Evolutionary conservation across 2,113 vertebrate species (phyloP).

Genomic region (Oreochromis spilurus): DNA sequence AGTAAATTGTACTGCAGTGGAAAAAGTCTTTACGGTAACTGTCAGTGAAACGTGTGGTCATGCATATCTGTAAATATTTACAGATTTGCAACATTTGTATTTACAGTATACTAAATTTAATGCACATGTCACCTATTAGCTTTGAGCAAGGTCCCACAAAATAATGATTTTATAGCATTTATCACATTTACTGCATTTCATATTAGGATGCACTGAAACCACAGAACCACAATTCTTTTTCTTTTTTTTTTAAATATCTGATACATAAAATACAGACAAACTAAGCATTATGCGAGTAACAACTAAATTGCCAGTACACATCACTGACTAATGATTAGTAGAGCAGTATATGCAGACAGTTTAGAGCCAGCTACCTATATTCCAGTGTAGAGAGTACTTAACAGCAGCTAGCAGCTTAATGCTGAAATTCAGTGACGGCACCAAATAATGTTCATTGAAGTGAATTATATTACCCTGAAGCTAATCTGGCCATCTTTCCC

Average conservation of each 20-base stretch:
- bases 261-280: background rate
- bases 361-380: background rate
- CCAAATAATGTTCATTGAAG: background rate
- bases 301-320: background rate
- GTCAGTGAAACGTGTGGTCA: background rate
- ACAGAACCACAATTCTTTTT: background rate
- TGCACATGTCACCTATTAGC: background rate
- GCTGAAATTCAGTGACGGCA: background rate
- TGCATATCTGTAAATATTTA: background rate
- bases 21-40: background rate
- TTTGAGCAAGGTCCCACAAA: background rate
- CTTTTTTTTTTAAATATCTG: background rate
- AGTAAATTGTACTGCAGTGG: background rate
- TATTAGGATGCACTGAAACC: background rate
- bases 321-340: background rate
- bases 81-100: background rate
- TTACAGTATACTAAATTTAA: background rate
- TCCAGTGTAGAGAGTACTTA: background rate
- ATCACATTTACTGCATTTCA: background rate
- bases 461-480: background rate
- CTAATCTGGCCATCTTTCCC: too few species aligned
- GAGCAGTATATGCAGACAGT: background rate
- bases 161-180: background rate
- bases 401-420: background rate
- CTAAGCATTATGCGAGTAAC: background rate